A percentile compares a stretch with the other conserved stretches of the same genome.
Evolutionary conservation across 2,797 vertebrate species (phyloP).

Genomic region (Sciaenops ocellatus): DNA sequence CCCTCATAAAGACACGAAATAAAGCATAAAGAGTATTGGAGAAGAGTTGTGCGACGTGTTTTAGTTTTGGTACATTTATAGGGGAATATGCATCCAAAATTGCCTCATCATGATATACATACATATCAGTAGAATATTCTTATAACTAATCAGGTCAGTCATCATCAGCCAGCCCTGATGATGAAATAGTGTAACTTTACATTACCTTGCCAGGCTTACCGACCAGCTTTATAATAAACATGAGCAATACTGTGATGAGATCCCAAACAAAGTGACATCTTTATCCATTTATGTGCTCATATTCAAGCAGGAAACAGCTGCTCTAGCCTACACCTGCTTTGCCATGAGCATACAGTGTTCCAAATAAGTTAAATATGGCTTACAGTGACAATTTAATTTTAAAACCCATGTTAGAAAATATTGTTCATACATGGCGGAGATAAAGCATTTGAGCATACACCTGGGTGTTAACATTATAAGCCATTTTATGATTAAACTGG

Average conservation of each 20-base stretch:
- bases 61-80: background rate
- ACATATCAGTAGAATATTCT: background rate
- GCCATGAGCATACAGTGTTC: background rate
- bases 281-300: background rate
- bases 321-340: background rate
- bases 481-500: background rate
- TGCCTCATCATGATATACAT: background rate
- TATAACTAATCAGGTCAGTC: background rate
- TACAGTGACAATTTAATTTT: background rate
- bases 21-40: background rate
- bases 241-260: background rate
- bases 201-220: background rate
- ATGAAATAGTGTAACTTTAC: background rate
- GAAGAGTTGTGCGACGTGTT: background rate
- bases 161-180: background rate
- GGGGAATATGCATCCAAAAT: too few relatives aligned
- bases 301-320: background rate
- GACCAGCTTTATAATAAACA: background rate
- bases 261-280: background rate
- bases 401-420: background rate
- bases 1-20: background rate
- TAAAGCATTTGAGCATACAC: background rate
- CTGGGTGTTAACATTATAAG: background rate
- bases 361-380: background rate
- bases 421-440: background rate